Percentiles rank a stretch among this genome's conserved stretches.
Conservation (phyloP, 2,888 invertebrate genomes). For the Podotricha telesiphe region DNA sequence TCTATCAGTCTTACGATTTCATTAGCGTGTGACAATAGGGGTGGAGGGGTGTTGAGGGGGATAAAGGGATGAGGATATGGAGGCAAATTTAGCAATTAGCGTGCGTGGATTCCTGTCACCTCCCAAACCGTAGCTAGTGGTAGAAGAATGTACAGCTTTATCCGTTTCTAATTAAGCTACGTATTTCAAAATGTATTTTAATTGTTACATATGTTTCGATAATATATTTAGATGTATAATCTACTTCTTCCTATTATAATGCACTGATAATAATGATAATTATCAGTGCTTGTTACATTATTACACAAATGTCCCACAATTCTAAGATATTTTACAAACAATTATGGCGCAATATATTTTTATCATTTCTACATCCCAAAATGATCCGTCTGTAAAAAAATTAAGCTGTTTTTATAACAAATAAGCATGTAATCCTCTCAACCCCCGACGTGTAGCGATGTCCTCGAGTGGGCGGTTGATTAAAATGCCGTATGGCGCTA, state of each 20-base stretch:
- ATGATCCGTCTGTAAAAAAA: conserved; percentile 5
- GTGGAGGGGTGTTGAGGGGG: conserved; percentile 30
- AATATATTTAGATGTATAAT: background rate
- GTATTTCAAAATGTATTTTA: conserved; percentile 8
- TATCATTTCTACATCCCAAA: background rate
- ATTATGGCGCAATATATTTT: background rate
- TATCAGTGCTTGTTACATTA: too few species aligned
- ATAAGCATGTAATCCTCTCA: conserved; percentile 24
- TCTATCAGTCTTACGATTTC: conserved; percentile 42
- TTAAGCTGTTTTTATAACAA: conserved; percentile 28
- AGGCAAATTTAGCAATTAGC: conserved; percentile 73
- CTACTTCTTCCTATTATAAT: background rate
- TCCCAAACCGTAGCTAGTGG: conserved; percentile 54
- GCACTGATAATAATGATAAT: background rate
- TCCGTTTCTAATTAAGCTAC: conserved; percentile 35
- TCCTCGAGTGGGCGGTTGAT: conserved; percentile 51
- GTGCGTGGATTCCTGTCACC: conserved; percentile 58
- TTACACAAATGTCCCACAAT: too few species aligned
- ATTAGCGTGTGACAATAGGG: conserved; percentile 55
- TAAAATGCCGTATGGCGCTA: conserved; percentile 62
- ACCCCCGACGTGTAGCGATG: conserved; percentile 10
- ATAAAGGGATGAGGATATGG: conserved; percentile 27
- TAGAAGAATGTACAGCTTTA: conserved; percentile 43
- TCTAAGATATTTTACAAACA: too few species aligned
- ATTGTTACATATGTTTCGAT: background rate